Evolutionary conservation across 2,113 vertebrate genomes (phyloP), one percentile per base, ranked within the genome.

Genomic region (Strix uralensis): DNA sequence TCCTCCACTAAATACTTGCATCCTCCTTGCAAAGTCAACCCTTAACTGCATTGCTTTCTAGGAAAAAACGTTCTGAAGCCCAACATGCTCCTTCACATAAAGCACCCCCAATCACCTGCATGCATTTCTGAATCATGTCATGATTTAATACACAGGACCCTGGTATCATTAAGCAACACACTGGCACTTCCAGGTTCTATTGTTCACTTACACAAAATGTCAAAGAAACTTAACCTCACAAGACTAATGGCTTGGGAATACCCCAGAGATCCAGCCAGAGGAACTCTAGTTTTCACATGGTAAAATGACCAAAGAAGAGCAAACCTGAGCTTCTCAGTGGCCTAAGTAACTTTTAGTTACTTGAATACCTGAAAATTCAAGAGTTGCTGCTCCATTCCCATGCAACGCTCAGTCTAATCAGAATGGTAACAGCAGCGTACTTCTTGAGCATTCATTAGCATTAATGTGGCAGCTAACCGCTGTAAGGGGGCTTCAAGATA

Each of bases 391-490:
- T 78, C 22, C 14, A 27, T 29, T 85, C 26, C 70, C 7, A 15
- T 8, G 36, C 42, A 32, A 61, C 2, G 2, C 11, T 66, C 23
- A 54, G 14, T 36, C 42, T 10, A 40, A 51, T 1, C 5, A 3
- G 59, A 40, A 36, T 27, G 36, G 1, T 9, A 84, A 36, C 8
- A 81, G 86, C 38, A 73, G 40, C 2, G 4, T 9, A 20, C 47
- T 61, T 49, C 2, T 7, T 46, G 30, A 38, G 32, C 8, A 2
- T 3, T 34, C 59, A 32, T 32, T 34, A 52, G 54, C 26, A 54
- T 32, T n/a, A 66, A 38, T 0, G 0, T 2, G 11, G 52, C 38
- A 82, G 51, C 32, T 59, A 69, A 59, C 2, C 3, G 11, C 2
- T 16, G 5, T 7, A 29, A 49, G 14, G 29, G 22, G 27, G 25